Conservation (phyloP, 2,888 invertebrate species). For the Limnephilus rhombicus region DNA sequence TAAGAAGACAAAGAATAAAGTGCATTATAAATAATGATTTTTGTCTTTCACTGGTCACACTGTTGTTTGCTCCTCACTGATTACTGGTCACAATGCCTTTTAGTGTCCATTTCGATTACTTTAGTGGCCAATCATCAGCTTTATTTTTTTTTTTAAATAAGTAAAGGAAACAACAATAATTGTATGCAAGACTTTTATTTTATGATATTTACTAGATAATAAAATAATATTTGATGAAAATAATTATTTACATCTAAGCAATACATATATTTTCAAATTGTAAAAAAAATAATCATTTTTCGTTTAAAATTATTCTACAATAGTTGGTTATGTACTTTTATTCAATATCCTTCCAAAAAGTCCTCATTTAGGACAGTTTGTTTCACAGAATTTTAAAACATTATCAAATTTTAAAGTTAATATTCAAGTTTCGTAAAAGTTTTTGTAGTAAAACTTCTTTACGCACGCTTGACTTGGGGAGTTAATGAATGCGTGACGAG, state of each 20-base stretch:
- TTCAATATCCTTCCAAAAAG: background rate
- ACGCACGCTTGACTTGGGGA: too few species aligned
- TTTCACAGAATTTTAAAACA: background rate
- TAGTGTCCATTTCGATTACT: too few species aligned
- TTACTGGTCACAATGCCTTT: too few species aligned
- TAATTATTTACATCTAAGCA: background rate
- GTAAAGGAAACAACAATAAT: background rate
- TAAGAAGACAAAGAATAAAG: slow-evolving; percentile 35
- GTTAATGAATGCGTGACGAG: too few species aligned
- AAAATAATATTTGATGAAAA: background rate
- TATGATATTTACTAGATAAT: background rate
- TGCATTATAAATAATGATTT: slow-evolving; percentile 10
- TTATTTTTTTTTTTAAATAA: background rate
- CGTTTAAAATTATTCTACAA: background rate
- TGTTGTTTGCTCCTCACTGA: too few species aligned
- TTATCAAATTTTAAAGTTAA: too few species aligned
- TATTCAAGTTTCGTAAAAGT: too few species aligned
- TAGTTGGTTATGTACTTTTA: background rate
- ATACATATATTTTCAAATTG: background rate
- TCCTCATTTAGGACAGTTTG: background rate
- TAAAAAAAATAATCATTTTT: too few species aligned
- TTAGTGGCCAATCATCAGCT: background rate
- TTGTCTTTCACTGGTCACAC: background rate
- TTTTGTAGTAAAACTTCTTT: too few species aligned
- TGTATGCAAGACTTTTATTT: background rate